Conservation (phyloP, 2,113 vertebrate genomes). For the Amphiprion percula region DNA sequence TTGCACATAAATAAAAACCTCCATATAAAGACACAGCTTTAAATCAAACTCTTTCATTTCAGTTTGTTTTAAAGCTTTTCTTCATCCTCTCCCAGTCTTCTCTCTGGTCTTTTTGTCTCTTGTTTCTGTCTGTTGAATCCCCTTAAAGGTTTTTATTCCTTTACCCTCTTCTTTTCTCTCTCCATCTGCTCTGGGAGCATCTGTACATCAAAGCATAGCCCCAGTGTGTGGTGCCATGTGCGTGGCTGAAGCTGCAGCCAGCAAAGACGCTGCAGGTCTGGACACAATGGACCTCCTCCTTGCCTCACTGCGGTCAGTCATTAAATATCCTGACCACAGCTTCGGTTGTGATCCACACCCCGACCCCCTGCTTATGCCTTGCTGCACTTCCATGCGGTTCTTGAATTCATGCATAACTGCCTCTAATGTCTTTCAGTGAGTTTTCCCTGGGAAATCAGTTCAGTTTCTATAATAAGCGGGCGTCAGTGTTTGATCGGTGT, state of each 20-base stretch:
- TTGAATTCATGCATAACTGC: slow-evolving; percentile 52
- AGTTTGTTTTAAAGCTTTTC: background rate
- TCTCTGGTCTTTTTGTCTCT: background rate
- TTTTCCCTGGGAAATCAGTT: slow-evolving; percentile 30
- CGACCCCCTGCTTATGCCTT: slow-evolving; percentile 40
- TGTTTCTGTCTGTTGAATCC: slow-evolving; percentile 22
- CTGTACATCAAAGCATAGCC: slow-evolving; percentile 62
- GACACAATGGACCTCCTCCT: slow-evolving; percentile 77
- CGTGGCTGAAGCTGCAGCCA: slow-evolving; percentile 36
- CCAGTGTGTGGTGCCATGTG: slow-evolving; percentile 50
- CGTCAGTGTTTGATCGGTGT: slow-evolving; percentile 12
- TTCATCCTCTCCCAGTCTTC: background rate
- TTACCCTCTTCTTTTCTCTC: slow-evolving; percentile 16
- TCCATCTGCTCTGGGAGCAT: slow-evolving; percentile 57
- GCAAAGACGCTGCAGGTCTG: slow-evolving; percentile 42
- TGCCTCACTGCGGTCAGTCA: slow-evolving; percentile 61
- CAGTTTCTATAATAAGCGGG: slow-evolving; percentile 16
- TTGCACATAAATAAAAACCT: background rate
- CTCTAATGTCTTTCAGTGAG: slow-evolving; percentile 29
- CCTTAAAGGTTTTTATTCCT: slow-evolving; percentile 27
- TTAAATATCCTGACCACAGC: slow-evolving; percentile 68
- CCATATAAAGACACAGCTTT: background rate
- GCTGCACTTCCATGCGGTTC: slow-evolving; percentile 28
- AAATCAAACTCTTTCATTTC: background rate
- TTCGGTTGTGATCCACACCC: slow-evolving; percentile 57